Conservation (phyloP, 2,888 invertebrate species). For the Drosophila algonquin region DNA sequence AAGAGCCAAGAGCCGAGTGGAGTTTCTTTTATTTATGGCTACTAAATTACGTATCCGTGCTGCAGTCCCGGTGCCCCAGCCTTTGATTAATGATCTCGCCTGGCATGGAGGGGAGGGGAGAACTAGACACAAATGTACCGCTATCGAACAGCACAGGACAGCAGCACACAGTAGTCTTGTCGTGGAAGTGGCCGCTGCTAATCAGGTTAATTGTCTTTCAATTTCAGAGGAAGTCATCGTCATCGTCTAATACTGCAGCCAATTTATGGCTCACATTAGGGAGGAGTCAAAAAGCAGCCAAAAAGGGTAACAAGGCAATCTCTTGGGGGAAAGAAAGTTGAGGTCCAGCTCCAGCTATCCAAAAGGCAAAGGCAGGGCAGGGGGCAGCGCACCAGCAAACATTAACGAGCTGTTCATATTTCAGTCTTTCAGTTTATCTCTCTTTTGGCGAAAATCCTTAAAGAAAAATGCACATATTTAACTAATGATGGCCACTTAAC, state of each 20-base stretch:
- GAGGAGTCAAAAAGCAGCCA: conserved; percentile 2
- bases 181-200: conserved; percentile 59
- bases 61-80: conserved; percentile 45
- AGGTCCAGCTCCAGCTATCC: conserved; percentile 10
- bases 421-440: conserved; percentile 61
- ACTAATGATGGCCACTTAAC: conserved; percentile 79
- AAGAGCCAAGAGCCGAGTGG: conserved; percentile 13
- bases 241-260: conserved; percentile 23
- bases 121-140: conserved; percentile 63
- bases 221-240: conserved; percentile 54
- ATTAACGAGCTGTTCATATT: conserved; percentile 58
- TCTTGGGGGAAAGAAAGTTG: conserved; percentile 58
- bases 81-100: conserved; percentile 73
- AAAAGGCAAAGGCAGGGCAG: conserved; percentile 16
- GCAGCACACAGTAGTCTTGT: conserved; percentile 51
- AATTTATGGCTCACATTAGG: conserved; percentile 22
- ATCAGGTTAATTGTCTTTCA: conserved; percentile 79
- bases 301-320: conserved; percentile 16
- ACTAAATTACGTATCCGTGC: conserved; percentile 76
- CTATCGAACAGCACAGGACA: conserved; percentile 46
- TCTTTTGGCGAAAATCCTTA: conserved; percentile 64
- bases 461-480: conserved; percentile 80
- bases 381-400: conserved; percentile 4
- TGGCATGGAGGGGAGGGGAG: conserved; percentile 23
- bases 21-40: conserved; percentile 77